These are phyloP conservation scores for Homarus gammarus DNA, from an alignment of 2,888 invertebrate species.

Conservation along the genomic window DNA sequence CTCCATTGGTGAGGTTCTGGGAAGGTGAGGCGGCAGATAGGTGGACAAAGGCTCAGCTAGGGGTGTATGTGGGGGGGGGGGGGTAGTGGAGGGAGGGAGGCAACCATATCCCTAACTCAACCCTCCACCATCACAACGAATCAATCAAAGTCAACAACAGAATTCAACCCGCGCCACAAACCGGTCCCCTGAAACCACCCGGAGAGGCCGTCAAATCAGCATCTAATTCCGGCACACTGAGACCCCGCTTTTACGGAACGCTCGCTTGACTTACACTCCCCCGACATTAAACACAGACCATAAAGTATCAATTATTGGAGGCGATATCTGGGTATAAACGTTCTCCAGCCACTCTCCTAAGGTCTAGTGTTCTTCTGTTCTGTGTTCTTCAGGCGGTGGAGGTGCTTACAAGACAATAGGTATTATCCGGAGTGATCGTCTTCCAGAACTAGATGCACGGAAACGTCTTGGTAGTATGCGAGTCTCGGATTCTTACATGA, in stretches of 20 bases:
- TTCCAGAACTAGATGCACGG: neutral
- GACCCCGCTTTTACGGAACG: neutral
- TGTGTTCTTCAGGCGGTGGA: no score
- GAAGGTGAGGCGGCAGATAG: neutral
- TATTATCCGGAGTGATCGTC: no score
- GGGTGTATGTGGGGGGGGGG: no score
- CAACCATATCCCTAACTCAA: neutral
- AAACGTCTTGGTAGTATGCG: neutral
- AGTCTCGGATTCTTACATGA: neutral
- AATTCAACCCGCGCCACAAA: slow-evolving; percentile 25
- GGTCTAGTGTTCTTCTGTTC: no score
- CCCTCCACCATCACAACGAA: slow-evolving; percentile 38
- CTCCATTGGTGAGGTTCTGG: no score
- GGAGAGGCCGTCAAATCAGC: slow-evolving; percentile 55
- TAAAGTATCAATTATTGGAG: neutral
- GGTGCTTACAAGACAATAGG: no score
- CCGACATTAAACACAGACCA: neutral
- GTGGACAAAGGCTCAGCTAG: neutral
- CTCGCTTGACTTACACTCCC: neutral
- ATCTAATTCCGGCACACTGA: slow-evolving; percentile 52
- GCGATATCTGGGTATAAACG: neutral
- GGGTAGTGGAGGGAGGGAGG: no score
- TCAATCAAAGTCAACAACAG: slow-evolving; percentile 61
- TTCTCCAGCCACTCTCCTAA: neutral
- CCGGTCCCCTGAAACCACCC: slow-evolving; percentile 30